phyloP scores from a whole-genome alignment of 2,113 vertebrate genomes.

The Triplophysa rosa region DNA sequence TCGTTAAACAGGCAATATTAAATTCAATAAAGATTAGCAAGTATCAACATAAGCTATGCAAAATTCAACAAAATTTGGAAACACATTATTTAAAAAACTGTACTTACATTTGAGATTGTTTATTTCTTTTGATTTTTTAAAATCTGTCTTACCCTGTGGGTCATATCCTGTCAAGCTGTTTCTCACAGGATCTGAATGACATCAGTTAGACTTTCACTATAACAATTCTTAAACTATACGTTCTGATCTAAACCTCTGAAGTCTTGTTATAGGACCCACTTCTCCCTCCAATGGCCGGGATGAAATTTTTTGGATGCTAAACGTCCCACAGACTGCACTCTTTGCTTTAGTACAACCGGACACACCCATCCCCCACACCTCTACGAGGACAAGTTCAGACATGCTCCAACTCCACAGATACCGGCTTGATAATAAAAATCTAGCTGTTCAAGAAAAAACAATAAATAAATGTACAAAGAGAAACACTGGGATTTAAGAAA shows the following conservation, averaged over 20 bases:
- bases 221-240: neutral
- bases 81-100: neutral
- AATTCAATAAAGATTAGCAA: neutral
- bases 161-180: neutral
- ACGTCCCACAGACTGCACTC: neutral
- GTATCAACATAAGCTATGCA: neutral
- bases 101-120: neutral
- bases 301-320: neutral
- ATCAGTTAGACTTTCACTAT: conserved; percentile 6
- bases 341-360: neutral
- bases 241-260: neutral
- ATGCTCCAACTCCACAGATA: conserved; percentile 26
- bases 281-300: neutral
- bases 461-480: neutral
- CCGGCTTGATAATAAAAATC: neutral
- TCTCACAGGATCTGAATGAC: conserved; percentile 21
- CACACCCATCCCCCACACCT: conserved; percentile 7
- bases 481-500: neutral
- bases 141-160: conserved; percentile 24
- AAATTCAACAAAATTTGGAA: neutral
- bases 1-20: neutral
- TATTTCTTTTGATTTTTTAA: neutral
- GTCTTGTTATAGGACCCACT: neutral
- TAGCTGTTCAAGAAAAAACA: neutral
- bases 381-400: conserved; percentile 45